Evolutionary conservation across 2,797 vertebrate species (phyloP), one percentile per base, ranked within the genome.

Genomic region (Malacoraja senta): DNA sequence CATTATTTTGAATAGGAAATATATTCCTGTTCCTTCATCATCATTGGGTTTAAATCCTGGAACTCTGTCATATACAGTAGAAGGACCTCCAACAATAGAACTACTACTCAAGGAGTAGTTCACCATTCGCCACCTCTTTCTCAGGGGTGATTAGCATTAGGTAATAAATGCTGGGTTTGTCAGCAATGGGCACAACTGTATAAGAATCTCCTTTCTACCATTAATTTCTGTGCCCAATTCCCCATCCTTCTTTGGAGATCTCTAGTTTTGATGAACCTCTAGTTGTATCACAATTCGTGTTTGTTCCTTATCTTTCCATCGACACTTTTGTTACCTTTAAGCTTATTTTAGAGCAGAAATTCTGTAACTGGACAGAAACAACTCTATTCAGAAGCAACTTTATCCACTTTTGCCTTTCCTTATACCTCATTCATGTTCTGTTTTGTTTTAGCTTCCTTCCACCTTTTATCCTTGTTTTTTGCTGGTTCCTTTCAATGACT

Each of bases 361-460:
- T 3, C 7, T 21, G 63, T 35, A 68, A 88, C 2, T 44, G n/a
- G 65, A 35, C 19, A 68, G 61, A 88, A 68, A 35, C 26, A 63
- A 0, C 68, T 68, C 61, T n/a, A 88, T 88, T 88, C 7, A 8
- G 1, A 63, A 4, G n/a, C 13, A 86, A 8, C 29, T 32, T 86
- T 86, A 63, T 63, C 15, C 61, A 65, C n/a, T 21, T n/a, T 86
- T 19, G 19, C 8, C 81, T 88, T 88, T 88, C 32, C 32, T 88
- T 35, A 21, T 63, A 68, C n/a, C 61, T 88, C 84, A 29, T 68
- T 88, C 61, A 10, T 35, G 10, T 35, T 88, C n/a, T 35, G n/a
- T 68, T 88, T 68, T 68, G 84, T 35, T 88, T 88, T 63, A 35
- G 19, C 17, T 88, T 88, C 84, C 84, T 88, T 88, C 84, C 84